These are phyloP conservation scores for Bradypus variegatus DNA, from an alignment of 2,797 vertebrate species.

Conservation along the genomic window DNA sequence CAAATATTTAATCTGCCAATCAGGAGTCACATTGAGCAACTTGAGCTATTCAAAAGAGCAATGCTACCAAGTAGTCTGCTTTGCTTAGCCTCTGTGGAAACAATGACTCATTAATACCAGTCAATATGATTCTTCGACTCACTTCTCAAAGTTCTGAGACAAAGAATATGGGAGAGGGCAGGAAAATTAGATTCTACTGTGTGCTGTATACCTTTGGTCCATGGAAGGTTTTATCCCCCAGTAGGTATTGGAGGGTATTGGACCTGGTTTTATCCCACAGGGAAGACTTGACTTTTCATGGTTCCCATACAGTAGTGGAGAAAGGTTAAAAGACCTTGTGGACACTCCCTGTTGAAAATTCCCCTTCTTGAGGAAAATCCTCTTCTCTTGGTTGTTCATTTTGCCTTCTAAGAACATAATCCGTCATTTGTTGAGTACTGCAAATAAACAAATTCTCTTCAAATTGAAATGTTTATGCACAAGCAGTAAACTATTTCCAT, in stretches of 20 bases:
- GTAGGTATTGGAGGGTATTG: background rate
- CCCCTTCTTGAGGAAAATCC: background rate
- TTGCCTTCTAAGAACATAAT: background rate
- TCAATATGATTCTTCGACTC: background rate
- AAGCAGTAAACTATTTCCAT: constrained; percentile 17
- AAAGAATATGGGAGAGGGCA: background rate
- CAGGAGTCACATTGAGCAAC: background rate
- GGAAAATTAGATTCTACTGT: background rate
- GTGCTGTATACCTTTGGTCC: background rate
- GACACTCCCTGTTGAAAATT: background rate
- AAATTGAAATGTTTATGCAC: constrained; percentile 38
- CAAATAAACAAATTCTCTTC: constrained; percentile 29
- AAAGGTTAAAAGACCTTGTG: background rate
- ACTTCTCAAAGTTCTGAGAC: background rate
- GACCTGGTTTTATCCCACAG: background rate
- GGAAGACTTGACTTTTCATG: background rate
- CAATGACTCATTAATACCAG: background rate
- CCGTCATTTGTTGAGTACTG: constrained; percentile 38
- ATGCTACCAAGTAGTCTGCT: background rate
- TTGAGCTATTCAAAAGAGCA: constrained; percentile 19
- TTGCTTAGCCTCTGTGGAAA: background rate
- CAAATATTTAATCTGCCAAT: constrained; percentile 36
- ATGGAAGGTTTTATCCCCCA: background rate
- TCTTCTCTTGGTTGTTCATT: background rate
- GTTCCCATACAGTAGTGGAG: background rate